These are phyloP conservation scores for Dolichotis patagonum DNA, from an alignment of 2,113 vertebrate species.

Conservation along the genomic window DNA sequence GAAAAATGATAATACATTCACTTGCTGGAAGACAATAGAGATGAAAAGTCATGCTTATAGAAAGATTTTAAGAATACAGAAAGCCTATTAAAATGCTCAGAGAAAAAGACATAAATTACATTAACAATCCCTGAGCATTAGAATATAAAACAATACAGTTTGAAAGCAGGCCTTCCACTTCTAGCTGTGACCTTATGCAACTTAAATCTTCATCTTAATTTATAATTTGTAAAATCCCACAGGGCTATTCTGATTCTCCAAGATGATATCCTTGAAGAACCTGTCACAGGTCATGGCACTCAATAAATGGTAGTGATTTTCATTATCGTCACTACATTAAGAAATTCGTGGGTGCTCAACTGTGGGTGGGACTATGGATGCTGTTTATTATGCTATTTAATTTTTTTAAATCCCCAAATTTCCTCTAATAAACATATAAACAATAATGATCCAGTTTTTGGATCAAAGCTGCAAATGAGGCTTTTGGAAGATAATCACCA, in stretches of 20 bases:
- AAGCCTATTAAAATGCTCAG: constrained; percentile 53
- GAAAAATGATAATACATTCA: constrained; percentile 21
- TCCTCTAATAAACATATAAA: constrained; percentile 17
- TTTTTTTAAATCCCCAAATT: neutral
- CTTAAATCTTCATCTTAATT: constrained; percentile 46
- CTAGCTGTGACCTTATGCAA: neutral
- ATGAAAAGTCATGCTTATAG: constrained; percentile 48
- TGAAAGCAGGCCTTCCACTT: constrained; percentile 35
- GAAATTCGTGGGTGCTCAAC: constrained; percentile 10
- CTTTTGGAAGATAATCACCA: neutral
- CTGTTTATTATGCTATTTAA: constrained; percentile 18
- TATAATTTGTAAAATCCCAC: constrained; percentile 28
- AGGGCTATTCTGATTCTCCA: constrained; percentile 21
- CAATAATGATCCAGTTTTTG: constrained; percentile 32
- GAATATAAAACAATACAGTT: constrained; percentile 12
- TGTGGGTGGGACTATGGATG: neutral
- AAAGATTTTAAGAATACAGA: constrained; percentile 32
- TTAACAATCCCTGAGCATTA: neutral
- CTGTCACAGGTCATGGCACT: neutral
- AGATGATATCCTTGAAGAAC: constrained; percentile 2
- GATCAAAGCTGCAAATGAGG: neutral
- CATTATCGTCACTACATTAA: constrained; percentile 2
- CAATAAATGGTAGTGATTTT: constrained; percentile 36
- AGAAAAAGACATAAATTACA: neutral
- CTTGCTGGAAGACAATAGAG: constrained; percentile 1